Evolutionary conservation across 2,888 invertebrate species (phyloP).

Genomic region (Theretra japonica): DNA sequence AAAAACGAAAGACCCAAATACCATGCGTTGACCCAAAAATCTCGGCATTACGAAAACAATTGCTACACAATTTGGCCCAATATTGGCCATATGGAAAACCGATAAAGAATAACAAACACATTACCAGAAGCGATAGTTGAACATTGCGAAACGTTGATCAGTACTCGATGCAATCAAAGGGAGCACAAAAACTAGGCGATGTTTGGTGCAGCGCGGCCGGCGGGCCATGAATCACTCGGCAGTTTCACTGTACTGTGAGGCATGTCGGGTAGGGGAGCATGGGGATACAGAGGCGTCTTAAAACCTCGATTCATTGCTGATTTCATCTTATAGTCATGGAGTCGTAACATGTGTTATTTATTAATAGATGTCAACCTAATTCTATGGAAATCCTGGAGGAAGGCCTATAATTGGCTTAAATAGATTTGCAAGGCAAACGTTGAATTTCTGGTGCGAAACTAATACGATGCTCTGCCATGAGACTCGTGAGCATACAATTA

Average conservation of each 20-base stretch:
- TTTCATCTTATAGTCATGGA: too few relatives aligned
- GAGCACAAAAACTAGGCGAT: constrained; percentile 31
- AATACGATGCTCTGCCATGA: too few relatives aligned
- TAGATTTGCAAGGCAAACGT: too few relatives aligned
- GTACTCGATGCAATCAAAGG: background rate
- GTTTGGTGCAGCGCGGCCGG: constrained; percentile 31
- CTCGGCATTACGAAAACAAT: background rate
- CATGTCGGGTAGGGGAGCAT: background rate
- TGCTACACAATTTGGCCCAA: background rate
- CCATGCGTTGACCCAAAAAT: too few relatives aligned
- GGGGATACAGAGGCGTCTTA: background rate
- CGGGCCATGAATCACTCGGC: constrained; percentile 8
- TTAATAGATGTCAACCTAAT: too few relatives aligned
- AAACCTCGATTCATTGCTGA: too few relatives aligned
- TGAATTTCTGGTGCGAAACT: too few relatives aligned
- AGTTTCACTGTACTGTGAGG: background rate
- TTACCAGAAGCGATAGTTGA: background rate
- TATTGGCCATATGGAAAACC: background rate
- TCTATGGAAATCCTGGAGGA: too few relatives aligned
- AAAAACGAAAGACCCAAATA: too few relatives aligned
- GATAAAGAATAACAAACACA: background rate
- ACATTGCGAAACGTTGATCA: constrained; percentile 17
- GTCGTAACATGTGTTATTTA: too few relatives aligned
- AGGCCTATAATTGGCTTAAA: too few relatives aligned
- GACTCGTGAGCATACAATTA: too few relatives aligned